Evolutionary conservation across 2,113 vertebrate species (phyloP).

Genomic region (Alethe castanea): DNA sequence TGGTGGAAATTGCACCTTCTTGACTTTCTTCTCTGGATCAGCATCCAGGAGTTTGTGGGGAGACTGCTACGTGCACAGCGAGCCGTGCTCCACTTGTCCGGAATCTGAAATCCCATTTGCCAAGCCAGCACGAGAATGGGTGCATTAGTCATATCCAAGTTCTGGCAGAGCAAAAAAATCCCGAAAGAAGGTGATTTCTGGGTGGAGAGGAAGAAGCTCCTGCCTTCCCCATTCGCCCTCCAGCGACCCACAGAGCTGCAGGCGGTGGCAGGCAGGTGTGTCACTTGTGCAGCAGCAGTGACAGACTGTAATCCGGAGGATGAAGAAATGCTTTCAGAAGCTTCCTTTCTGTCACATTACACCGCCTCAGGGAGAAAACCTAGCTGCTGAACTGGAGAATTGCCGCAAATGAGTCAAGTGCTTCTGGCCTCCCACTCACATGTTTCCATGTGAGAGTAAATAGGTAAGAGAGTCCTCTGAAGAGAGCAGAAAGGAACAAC

Average conservation of each 20-base stretch:
- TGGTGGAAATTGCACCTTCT: neutral
- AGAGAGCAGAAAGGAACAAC: neutral
- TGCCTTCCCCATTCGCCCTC: neutral
- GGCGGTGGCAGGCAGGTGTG: neutral
- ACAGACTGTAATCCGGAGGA: constrained; percentile 3
- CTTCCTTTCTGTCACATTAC: constrained; percentile 53
- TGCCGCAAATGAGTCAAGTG: constrained; percentile 28
- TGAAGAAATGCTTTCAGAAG: constrained; percentile 37
- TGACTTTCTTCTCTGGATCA: neutral
- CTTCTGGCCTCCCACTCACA: constrained; percentile 35
- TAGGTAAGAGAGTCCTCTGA: constrained; percentile 6
- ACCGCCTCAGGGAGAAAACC: constrained; percentile 29
- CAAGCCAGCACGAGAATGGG: neutral
- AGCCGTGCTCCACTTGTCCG: neutral
- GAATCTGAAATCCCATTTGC: neutral
- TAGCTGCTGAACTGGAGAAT: constrained; percentile 30
- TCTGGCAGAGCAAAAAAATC: neutral
- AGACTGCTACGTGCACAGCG: neutral
- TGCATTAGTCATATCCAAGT: neutral
- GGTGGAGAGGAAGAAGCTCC: neutral
- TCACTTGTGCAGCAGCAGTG: constrained; percentile 32
- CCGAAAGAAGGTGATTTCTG: constrained; percentile 10
- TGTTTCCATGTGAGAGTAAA: constrained; percentile 29
- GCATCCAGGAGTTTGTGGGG: neutral
- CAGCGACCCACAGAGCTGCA: neutral